phyloP scores from a whole-genome alignment of 2,113 vertebrate species.

The Bubalus kerabau region DNA sequence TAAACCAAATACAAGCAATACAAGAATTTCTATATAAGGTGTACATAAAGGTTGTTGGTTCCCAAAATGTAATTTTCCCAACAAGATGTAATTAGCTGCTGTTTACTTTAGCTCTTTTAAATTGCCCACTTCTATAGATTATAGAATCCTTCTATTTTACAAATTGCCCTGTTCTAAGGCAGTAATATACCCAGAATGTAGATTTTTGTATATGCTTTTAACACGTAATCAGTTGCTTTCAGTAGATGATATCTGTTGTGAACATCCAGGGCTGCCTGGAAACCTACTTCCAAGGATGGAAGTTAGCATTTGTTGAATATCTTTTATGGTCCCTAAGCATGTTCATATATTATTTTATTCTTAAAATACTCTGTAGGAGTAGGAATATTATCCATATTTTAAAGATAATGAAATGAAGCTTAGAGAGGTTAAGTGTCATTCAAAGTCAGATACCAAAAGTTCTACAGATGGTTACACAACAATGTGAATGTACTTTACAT shows the following conservation, averaged over 20 bases:
- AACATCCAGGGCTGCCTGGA: background rate
- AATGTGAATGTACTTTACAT: background rate
- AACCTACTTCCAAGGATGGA: background rate
- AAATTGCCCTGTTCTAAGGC: conserved; percentile 14
- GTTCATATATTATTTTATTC: background rate
- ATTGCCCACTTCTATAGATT: background rate
- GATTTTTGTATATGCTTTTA: background rate
- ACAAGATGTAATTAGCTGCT: background rate
- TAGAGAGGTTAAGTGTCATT: background rate
- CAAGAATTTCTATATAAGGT: conserved; percentile 18
- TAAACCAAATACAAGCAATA: conserved; percentile 26
- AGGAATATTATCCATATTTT: background rate
- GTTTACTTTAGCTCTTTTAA: conserved; percentile 22
- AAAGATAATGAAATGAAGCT: background rate
- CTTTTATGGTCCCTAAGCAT: background rate
- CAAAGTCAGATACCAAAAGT: background rate
- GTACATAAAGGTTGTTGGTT: background rate
- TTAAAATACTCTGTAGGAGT: background rate
- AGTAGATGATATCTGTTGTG: background rate
- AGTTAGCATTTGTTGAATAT: conserved; percentile 14
- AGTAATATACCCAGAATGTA: background rate
- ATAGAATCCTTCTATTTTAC: background rate
- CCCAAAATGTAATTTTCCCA: conserved; percentile 26
- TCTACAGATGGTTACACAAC: background rate
- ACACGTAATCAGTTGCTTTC: background rate